Base-by-base conservation (phyloP, 2,797 vertebrate species). In the Cichlasoma orientale region DNA sequence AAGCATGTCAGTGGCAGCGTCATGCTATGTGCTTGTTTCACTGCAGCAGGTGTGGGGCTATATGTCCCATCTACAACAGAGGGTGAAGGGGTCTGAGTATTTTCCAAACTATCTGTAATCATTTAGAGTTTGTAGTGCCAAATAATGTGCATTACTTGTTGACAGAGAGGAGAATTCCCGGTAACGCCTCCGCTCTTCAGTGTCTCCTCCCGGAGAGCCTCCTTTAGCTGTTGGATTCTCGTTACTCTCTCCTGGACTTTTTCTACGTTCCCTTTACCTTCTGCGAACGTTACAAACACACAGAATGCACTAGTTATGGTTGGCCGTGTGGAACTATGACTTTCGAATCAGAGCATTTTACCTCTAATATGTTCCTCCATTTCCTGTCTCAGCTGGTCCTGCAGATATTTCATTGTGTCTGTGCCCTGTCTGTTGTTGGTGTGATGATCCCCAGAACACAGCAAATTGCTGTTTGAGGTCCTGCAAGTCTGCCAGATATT, bases 351-450 rank as follows among this genome's bases (percentile, higher is more conserved):
- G 13, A 52, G 25, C 23, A 31, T 29, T 41, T 82, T 76, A 96
- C 96, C 96, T 92, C 79, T 92, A 53, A 96, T 89, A 41, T 96
- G 95, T 70, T 90, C 91, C 41, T 95, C 92, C 87, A 95, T 94
- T 85, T 96, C 94, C 54, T 89, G 86, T 86, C 86, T 95, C 73
- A 96, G 89, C 81, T 91, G 92, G 2, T 93, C 86, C 58, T 94
- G 90, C 61, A 95, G 80, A 71, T 75, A 18, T 80, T 80, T 89
- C 70, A 87, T 58, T 23, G 74, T 87, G 50, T 92, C 89, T 44
- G 84, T 63, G 2, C 4, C 57, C 66, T 77, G 80, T 68, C 52
- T 81, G 4, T 8, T 21, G 47, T 86, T 75, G 9, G 50, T 11
- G 74, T 69, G 82, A 82, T 54, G 59, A 19, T 81, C 79, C 63